Base-by-base conservation (phyloP, 2,888 invertebrate genomes). In the Gnatocerus cornutus region DNA sequence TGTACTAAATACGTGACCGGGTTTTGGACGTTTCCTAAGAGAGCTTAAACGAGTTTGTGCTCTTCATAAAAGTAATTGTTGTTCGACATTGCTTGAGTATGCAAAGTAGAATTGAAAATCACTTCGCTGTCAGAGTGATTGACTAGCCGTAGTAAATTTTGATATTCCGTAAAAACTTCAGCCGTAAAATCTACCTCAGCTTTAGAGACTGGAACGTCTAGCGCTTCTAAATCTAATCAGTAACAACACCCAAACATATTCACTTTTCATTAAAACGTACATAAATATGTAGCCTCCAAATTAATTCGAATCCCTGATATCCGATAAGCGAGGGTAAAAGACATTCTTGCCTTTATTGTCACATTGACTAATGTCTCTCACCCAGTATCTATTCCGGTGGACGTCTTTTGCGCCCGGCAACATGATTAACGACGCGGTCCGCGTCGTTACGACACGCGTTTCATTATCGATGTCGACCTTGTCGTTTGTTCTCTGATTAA, bases 401-500 rank as follows among this genome's bases (percentile, higher is more conserved):
- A 48, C 48, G 48, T 61, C 61, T 48, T 33, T 46, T 29, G 13
- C 53, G 53, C 39, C 43, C 29, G 12, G 16, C 45, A 46, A 27
- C 33, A 37, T 65, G 65, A 65, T 56, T 56, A 56, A 65, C 65
- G 55, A 48, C 56, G 30, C 43, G 33, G 21, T 55, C 55, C 29
- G 55, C 33, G 33, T 48, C 46, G 21, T 33, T 48, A 30, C 56
- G 56, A 56, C 55, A 65, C 55, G 48, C 65, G 37, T 56, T 65
- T 65, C 56, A 48, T 65, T 65, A 69, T 62, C 61, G 59, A 41
- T 67, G 65, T 58, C 52, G 55, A 67, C 64, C 58, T 68, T 43
- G 63, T 63, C 63, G 41, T 43, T 63, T 43, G 53, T 53, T 52
- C 41, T 68, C 68, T 73, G 73, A 76, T 76, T 76, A 76, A 76